A percentile compares a stretch with the other conserved stretches of the same genome.
phyloP scores from a whole-genome alignment of 2,888 invertebrate genomes.

The Lasioglossum vierecki region DNA sequence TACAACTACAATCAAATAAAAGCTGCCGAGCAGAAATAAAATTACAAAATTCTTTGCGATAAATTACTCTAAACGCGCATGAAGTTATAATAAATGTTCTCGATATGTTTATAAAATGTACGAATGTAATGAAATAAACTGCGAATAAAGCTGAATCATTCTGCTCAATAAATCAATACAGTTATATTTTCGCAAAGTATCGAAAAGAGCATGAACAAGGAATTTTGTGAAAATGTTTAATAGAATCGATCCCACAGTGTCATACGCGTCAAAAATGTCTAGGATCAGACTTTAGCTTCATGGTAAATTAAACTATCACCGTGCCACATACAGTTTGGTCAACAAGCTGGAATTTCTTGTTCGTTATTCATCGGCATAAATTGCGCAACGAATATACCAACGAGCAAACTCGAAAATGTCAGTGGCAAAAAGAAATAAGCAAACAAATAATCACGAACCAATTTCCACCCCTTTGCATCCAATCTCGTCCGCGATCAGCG shows the following conservation, averaged over 20 bases:
- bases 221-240: too few relatives aligned
- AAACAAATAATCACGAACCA: constrained; percentile 29
- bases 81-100: background rate
- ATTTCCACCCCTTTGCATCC: constrained; percentile 20
- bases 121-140: background rate
- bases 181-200: too few relatives aligned
- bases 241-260: too few relatives aligned
- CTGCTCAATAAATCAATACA: background rate
- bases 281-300: too few relatives aligned
- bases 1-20: background rate
- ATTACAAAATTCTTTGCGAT: background rate
- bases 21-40: background rate
- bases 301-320: too few relatives aligned
- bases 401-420: background rate
- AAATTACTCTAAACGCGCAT: background rate
- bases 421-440: background rate
- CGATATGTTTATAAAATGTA: background rate
- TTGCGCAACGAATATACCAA: background rate
- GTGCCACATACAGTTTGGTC: too few relatives aligned
- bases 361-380: background rate
- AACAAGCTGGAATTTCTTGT: background rate
- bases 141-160: background rate
- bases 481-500: constrained; percentile 29
- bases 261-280: too few relatives aligned
- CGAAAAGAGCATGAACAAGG: too few relatives aligned